phyloP scores from a whole-genome alignment of 2,888 invertebrate genomes.

The Epinotia ramella region DNA sequence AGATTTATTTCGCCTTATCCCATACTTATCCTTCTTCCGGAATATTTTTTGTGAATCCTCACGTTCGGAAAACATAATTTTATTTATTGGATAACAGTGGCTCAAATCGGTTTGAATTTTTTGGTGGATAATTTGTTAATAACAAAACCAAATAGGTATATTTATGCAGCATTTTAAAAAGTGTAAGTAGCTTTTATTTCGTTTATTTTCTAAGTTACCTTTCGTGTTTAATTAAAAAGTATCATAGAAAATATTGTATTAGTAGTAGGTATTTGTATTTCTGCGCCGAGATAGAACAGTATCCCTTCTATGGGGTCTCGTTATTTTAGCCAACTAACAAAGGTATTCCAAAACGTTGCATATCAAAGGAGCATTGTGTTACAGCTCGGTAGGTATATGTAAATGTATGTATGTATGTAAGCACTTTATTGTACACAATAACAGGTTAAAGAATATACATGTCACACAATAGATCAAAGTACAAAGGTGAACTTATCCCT shows the following conservation, averaged over 20 bases:
- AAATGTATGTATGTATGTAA: no score
- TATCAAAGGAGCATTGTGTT: constrained; percentile 35
- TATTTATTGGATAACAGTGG: constrained; percentile 25
- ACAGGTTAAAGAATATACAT: no score
- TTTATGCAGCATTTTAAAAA: no score
- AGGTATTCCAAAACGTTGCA: constrained; percentile 37
- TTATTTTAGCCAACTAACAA: constrained; percentile 25
- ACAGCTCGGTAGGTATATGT: constrained; percentile 21
- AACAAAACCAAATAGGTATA: no score
- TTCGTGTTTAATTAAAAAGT: no score
- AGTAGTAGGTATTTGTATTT: not conserved
- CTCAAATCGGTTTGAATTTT: not conserved
- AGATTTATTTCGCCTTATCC: constrained; percentile 29
- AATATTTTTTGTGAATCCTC: constrained; percentile 20
- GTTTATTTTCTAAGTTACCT: no score
- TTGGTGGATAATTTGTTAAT: no score
- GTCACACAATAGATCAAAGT: no score
- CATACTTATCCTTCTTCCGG: constrained; percentile 22
- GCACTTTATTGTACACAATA: no score
- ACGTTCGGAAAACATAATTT: constrained; percentile 18
- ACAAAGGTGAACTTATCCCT: no score
- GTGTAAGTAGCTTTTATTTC: no score
- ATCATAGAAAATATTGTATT: no score
- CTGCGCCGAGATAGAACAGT: not conserved
- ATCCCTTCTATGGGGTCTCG: constrained; percentile 6